Evolutionary conservation across 2,888 invertebrate genomes (phyloP).

Genomic region (Dione vanillae): DNA sequence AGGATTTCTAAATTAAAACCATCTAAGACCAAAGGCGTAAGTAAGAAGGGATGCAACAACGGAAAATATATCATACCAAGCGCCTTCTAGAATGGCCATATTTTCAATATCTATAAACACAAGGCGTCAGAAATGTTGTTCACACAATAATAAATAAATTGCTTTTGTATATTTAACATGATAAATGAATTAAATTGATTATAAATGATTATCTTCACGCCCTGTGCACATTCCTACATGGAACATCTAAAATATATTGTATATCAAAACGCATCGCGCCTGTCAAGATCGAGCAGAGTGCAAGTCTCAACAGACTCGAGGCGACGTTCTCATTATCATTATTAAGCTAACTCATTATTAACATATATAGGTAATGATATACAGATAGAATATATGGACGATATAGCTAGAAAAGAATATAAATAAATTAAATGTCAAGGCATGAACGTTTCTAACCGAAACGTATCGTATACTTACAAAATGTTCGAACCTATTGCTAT

Average conservation of each 20-base stretch:
- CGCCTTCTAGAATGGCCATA: constrained; percentile 48
- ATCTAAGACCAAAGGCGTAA: constrained; percentile 40
- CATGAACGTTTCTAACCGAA: constrained; percentile 55
- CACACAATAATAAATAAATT: not conserved
- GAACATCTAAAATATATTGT: constrained; percentile 18
- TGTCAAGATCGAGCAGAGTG: constrained; percentile 14
- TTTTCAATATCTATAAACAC: constrained; percentile 37
- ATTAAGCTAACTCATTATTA: constrained; percentile 17
- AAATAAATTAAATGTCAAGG: constrained; percentile 46
- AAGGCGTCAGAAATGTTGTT: constrained; percentile 43
- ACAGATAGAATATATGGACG: constrained; percentile 37
- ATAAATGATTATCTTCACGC: constrained; percentile 33
- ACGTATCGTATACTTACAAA: constrained; percentile 70
- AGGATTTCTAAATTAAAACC: constrained; percentile 39
- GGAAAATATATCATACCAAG: constrained; percentile 41
- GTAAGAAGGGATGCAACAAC: constrained; percentile 45
- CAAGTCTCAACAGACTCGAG: constrained; percentile 26
- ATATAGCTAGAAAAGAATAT: constrained; percentile 43
- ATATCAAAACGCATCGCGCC: constrained; percentile 15
- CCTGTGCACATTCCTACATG: constrained; percentile 30
- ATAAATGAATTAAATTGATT: constrained; percentile 1
- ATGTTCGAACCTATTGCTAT: constrained; percentile 70
- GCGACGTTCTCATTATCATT: constrained; percentile 3
- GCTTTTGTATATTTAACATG: not conserved
- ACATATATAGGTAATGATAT: constrained; percentile 23